These are phyloP conservation scores for Panurus biarmicus DNA, from an alignment of 2,113 vertebrate species.

Conservation along the genomic window DNA sequence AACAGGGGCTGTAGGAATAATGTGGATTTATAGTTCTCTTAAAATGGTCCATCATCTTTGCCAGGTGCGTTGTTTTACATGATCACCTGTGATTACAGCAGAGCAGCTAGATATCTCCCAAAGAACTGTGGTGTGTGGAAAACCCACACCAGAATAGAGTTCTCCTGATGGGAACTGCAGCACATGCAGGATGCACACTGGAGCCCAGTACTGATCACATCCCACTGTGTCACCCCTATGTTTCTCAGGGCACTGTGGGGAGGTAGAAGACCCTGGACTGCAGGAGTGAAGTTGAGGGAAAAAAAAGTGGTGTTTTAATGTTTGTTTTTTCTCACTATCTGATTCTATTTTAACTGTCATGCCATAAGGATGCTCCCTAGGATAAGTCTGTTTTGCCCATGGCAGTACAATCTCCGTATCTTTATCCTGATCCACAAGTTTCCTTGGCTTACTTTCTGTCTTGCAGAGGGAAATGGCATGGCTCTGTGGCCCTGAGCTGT, in stretches of 20 bases:
- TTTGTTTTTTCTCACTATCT: neutral
- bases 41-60: neutral
- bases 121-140: neutral
- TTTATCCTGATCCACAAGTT: neutral
- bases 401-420: neutral
- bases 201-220: neutral
- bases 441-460: neutral
- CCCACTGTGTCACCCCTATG: accelerated
- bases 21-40: accelerated
- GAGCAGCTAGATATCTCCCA: accelerated
- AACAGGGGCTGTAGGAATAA: neutral
- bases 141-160: neutral
- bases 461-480: neutral
- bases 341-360: neutral
- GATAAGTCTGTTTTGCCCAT: neutral
- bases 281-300: neutral
- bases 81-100: neutral
- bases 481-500: neutral
- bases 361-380: neutral
- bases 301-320: accelerated
- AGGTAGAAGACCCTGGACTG: neutral
- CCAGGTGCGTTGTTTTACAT: accelerated
- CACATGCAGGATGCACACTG: accelerated
- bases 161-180: neutral
- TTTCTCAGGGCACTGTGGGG: neutral